Conservation (phyloP, 2,888 invertebrate genomes). For the Drosophila formosana region DNA sequence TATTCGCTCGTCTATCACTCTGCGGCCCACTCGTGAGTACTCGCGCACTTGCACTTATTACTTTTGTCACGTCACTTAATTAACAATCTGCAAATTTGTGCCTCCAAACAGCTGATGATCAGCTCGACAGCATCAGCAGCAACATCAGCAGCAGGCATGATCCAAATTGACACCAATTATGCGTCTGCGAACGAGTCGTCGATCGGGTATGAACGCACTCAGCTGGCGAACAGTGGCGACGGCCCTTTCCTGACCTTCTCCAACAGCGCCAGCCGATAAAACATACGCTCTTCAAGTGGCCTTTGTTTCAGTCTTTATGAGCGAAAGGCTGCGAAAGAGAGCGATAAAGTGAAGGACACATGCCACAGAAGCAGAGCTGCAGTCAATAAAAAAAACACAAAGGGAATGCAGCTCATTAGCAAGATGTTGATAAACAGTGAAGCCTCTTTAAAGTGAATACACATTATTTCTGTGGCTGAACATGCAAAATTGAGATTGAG, state of each 20-base stretch:
- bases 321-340: slow-evolving; percentile 14
- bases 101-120: slow-evolving; percentile 32
- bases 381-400: not conserved
- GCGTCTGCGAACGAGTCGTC: slow-evolving; percentile 45
- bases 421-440: slow-evolving; percentile 7
- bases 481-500: too few relatives aligned
- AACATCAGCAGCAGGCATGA: slow-evolving; percentile 2
- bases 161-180: slow-evolving; percentile 74
- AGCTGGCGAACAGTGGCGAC: slow-evolving; percentile 39
- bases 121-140: not conserved
- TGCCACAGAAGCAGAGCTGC: slow-evolving; percentile 5
- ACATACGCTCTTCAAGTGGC: slow-evolving; percentile 32
- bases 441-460: not conserved
- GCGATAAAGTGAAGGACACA: slow-evolving; percentile 22
- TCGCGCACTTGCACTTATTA: slow-evolving; percentile 27
- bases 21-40: slow-evolving; percentile 3
- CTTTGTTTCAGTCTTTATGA: slow-evolving; percentile 30
- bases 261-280: slow-evolving; percentile 32
- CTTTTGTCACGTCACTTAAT: slow-evolving; percentile 46
- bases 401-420: slow-evolving; percentile 14
- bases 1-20: not conserved
- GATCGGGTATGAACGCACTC: slow-evolving; percentile 34
- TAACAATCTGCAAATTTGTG: slow-evolving; percentile 30
- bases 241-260: slow-evolving; percentile 70
- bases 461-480: not conserved